Conservation (phyloP, 1,140 invertebrate species). For the Yoshiicerus persimilis region DNA sequence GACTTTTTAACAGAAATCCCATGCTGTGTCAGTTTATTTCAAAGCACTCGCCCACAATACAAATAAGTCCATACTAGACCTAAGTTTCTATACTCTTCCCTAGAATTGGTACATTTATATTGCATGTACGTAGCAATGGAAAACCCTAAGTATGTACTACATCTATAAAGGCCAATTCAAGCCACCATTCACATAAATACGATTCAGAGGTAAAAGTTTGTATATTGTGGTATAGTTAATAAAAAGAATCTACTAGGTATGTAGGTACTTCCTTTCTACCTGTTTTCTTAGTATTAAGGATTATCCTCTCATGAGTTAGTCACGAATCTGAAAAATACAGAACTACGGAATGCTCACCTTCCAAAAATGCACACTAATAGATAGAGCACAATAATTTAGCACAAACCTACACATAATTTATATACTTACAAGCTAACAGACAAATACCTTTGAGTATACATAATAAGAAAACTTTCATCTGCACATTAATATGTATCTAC, state of each 20-base stretch:
- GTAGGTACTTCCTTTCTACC: neutral
- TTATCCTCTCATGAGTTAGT: constrained; percentile 1
- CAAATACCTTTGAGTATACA: neutral
- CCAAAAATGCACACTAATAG: neutral
- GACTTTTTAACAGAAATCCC: neutral
- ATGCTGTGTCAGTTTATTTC: neutral
- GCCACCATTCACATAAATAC: neutral
- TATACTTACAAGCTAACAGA: neutral
- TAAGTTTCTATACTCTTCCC: neutral
- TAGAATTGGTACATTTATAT: neutral
- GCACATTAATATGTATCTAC: neutral
- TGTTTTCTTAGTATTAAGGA: constrained; percentile 11
- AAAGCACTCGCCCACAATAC: neutral
- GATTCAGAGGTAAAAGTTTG: neutral
- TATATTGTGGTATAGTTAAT: neutral
- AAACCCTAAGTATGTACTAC: neutral
- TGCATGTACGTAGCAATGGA: neutral
- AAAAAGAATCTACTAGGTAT: neutral
- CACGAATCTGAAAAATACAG: neutral
- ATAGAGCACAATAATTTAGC: neutral
- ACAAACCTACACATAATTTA: neutral
- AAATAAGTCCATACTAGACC: neutral
- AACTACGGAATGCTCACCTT: neutral
- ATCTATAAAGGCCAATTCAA: too few relatives aligned
- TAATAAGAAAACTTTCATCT: neutral